Percentiles rank a stretch among this genome's conserved stretches.
Evolutionary conservation across 2,113 vertebrate genomes (phyloP).

Genomic region (Argyrosomus japonicus): DNA sequence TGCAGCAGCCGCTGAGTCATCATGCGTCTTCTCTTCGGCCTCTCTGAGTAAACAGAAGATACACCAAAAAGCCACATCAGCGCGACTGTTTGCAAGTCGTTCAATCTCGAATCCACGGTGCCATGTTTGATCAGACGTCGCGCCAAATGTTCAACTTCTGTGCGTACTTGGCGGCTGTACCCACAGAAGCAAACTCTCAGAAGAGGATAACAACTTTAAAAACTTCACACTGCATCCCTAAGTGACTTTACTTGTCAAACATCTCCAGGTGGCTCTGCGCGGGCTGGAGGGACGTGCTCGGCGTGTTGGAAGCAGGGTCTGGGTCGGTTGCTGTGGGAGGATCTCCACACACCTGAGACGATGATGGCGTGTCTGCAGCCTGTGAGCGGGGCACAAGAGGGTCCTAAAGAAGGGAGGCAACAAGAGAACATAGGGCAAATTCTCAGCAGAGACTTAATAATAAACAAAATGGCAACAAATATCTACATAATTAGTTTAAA

Average conservation of each 20-base stretch:
- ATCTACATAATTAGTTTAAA: background rate
- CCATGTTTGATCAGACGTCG: background rate
- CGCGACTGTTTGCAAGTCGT: background rate
- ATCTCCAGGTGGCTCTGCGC: slow-evolving; percentile 84
- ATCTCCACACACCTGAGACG: slow-evolving; percentile 58
- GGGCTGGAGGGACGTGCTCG: slow-evolving; percentile 83
- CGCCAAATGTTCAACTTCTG: slow-evolving; percentile 10
- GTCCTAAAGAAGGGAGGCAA: slow-evolving; percentile 15
- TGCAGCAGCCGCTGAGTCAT: slow-evolving; percentile 30
- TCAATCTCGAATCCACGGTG: background rate
- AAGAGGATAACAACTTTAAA: background rate
- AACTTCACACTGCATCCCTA: background rate
- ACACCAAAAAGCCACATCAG: background rate
- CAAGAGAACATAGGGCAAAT: background rate
- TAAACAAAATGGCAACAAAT: background rate
- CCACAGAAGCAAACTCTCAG: background rate
- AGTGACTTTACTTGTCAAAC: slow-evolving; percentile 50
- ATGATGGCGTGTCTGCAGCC: slow-evolving; percentile 75
- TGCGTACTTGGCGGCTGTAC: background rate
- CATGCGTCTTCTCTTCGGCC: slow-evolving; percentile 47
- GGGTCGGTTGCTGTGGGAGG: slow-evolving; percentile 66
- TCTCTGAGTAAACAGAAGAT: slow-evolving; percentile 71
- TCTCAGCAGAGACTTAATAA: background rate
- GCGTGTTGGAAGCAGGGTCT: slow-evolving; percentile 68
- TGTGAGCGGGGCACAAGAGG: slow-evolving; percentile 81